Base-by-base conservation (phyloP, 2,888 invertebrate species). In the Eristalinus aeneus region DNA sequence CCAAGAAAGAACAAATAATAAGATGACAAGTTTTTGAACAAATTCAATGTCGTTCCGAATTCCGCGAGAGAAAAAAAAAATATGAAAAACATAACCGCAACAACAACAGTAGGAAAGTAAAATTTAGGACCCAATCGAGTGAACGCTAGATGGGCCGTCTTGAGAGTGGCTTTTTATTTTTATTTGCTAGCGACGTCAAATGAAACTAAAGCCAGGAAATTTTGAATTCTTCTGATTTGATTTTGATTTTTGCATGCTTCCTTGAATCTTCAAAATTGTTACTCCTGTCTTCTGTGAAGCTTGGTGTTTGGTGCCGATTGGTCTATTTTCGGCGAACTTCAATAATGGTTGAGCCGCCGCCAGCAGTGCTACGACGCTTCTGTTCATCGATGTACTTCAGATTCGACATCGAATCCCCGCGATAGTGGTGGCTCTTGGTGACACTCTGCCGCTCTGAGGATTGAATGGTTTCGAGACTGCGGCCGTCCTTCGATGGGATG, bases 371-470 rank as follows among this genome's bases (percentile, higher is more conserved):
- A 60, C 90, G 90, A 76, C 89, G 94, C 92, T 88, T 92, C 89
- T 75, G 94, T 93, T 88, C 94, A 93, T 94, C 94, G 73, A 94
- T 93, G 90, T 94, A 94, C 89, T 94, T 94, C 12, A 93, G 89
- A 88, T 91, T 92, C 10, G 93, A 88, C 81, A 93, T 89, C 36
- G 93, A 93, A 88, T 94, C 94, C 11, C 93, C 93, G 23, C 93
- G 93, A 89, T 94, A 93, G 89, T 93, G 46, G 8, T 46, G 94
- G 84, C 93, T 90, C 95, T 95, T 95, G 23, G 95, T 95, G 61
- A 95, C 94, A 2, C 95, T 95, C 90, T 95, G 95, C 9, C 94
- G 94, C 92, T 96, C 96, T 75, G 95, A 94, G 0, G 95, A 95
- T 90, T 96, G 95, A 63, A 96, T 95, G 53, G 95, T 95, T 91